These are phyloP conservation scores for Crotalus tigris DNA, from an alignment of 2,113 vertebrate species.

Conservation along the genomic window DNA sequence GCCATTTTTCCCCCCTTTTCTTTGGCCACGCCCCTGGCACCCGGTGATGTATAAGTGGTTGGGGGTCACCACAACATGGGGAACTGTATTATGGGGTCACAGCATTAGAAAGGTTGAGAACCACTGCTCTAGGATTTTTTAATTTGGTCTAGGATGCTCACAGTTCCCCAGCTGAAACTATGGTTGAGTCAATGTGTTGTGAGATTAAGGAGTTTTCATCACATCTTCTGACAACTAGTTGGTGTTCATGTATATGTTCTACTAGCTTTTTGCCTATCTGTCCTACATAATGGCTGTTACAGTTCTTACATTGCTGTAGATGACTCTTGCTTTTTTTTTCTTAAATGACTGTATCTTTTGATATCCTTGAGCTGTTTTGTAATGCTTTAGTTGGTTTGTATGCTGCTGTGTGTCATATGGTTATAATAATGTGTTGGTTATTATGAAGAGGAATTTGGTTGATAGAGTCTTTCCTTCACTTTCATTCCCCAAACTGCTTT, in stretches of 20 bases:
- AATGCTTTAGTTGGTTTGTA: background rate
- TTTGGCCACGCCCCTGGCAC: too few relatives aligned
- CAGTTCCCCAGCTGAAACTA: background rate
- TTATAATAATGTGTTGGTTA: background rate
- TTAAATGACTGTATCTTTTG: background rate
- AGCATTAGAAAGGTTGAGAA: too few relatives aligned
- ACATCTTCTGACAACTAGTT: background rate
- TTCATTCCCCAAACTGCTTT: background rate
- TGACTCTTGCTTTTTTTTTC: background rate
- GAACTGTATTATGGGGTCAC: too few relatives aligned
- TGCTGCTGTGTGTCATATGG: background rate
- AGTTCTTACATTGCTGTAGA: background rate
- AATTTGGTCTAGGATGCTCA: background rate
- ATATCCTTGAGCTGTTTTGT: background rate
- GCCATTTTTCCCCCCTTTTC: too few relatives aligned
- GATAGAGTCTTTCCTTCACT: background rate
- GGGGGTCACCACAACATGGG: too few relatives aligned
- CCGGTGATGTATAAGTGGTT: too few relatives aligned
- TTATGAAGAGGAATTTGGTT: background rate
- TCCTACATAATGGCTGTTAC: background rate
- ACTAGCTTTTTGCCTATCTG: background rate
- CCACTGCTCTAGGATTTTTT: background rate
- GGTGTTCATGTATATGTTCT: background rate
- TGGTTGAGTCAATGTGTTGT: background rate
- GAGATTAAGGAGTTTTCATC: background rate